These are phyloP conservation scores for Edolisoma coerulescens DNA, from an alignment of 2,113 vertebrate species.

Conservation along the genomic window DNA sequence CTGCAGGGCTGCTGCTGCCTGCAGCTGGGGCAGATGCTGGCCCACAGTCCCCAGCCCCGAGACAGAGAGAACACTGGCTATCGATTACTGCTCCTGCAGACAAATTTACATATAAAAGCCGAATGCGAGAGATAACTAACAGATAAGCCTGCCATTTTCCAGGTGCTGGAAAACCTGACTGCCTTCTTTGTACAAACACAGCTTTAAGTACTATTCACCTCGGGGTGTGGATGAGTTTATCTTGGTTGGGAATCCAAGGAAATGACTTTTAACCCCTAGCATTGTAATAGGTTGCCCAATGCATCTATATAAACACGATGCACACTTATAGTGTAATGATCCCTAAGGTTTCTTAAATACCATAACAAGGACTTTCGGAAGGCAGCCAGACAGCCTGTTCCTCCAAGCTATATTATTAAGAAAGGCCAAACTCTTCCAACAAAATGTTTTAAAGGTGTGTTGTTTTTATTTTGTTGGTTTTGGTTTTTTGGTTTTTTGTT, in stretches of 20 bases:
- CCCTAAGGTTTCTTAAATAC: conserved; percentile 31
- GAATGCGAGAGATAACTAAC: background rate
- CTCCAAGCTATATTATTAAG: background rate
- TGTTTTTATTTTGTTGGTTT: background rate
- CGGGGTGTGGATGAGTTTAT: conserved; percentile 33
- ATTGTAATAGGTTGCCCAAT: background rate
- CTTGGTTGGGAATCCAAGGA: conserved; percentile 33
- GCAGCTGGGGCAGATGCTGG: background rate
- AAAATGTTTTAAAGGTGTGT: background rate
- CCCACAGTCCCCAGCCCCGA: background rate
- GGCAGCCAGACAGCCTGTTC: background rate
- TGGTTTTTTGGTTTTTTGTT: background rate
- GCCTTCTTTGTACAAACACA: conserved; percentile 58
- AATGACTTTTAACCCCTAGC: conserved; percentile 39
- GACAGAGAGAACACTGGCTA: background rate
- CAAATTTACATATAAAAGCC: conserved; percentile 49
- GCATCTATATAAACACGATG: conserved; percentile 21
- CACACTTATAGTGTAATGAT: conserved; percentile 9
- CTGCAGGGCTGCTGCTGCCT: background rate
- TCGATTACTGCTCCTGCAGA: background rate
- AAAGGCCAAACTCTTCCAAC: background rate
- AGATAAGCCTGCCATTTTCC: conserved; percentile 63
- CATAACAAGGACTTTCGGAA: conserved; percentile 14
- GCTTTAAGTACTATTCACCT: conserved; percentile 46
- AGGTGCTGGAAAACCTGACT: conserved; percentile 33